Base-by-base conservation (phyloP, 2,888 invertebrate species). In the Thelaira solivaga region DNA sequence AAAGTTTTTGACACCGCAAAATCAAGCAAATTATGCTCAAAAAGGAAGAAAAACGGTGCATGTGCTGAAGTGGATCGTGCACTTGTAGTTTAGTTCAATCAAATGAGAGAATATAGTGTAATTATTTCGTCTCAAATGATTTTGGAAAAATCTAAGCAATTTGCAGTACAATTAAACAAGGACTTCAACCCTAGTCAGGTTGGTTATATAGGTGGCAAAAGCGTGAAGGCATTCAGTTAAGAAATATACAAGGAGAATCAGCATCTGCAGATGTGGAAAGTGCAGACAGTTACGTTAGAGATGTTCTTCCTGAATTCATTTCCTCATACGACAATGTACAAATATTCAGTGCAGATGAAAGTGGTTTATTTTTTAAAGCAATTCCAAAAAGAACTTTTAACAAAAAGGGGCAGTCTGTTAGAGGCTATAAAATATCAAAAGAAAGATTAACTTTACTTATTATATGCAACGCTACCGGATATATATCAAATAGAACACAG, bases 321-420 rank as follows among this genome's bases (percentile, higher is more conserved):
- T 34, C 34, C 4, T 34, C 34, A 10, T 34, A 34, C n/a, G 34
- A 34, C n/a, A n/a, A 10, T 11, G 11, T 22, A 2, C 5, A 45
- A 22, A 43, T 62, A 18, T 62, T 34, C 62, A 62, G 47, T 20
- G 20, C 34, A 16, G 53, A 53, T 13, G 34, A 53, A 34, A 53
- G 34, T 22, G 34, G 20, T 10, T 34, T 29, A 0, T 51, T 31
- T 51, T 31, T 10, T 31, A 22, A n/a, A n/a, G n/a, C n/a, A n/a
- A n/a, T n/a, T n/a, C n/a, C n/a, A n/a, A n/a, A n/a, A n/a, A n/a
- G n/a, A n/a, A n/a, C n/a, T n/a, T n/a, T n/a, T n/a, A n/a, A n/a
- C n/a, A n/a, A n/a, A n/a, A n/a, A n/a, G n/a, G 7, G 16, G 20
- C 43, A 29, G 8, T 29, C 29, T 8, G 29, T 29, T 8, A 29